Percentiles rank a stretch among this genome's conserved stretches.
These are phyloP conservation scores for Malacoraja senta DNA, from an alignment of 2,797 vertebrate species.

Conservation along the genomic window DNA sequence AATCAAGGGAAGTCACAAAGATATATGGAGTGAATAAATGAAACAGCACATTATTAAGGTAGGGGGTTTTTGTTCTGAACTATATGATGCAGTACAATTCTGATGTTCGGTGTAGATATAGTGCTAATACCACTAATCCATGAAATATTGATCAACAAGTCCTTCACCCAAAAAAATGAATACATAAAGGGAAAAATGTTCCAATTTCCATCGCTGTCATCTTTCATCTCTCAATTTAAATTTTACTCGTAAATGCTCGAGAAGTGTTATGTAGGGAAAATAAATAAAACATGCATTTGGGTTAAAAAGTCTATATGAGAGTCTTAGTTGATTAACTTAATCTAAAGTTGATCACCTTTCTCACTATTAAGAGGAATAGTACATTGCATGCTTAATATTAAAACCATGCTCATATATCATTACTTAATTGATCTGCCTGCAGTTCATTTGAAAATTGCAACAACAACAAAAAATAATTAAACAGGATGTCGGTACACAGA, in stretches of 20 bases:
- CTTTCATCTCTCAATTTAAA: background rate
- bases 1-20: background rate
- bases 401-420: background rate
- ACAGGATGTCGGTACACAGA: background rate
- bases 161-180: background rate
- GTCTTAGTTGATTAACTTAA: background rate
- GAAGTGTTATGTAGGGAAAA: background rate
- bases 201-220: constrained; percentile 20
- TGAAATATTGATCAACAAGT: background rate
- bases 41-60: background rate
- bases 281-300: background rate
- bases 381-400: background rate
- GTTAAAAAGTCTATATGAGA: background rate
- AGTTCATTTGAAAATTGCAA: background rate
- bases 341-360: background rate
- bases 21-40: background rate
- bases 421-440: background rate
- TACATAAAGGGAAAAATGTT: background rate
- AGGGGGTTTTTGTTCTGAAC: background rate
- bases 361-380: background rate
- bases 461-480: background rate
- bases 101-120: background rate
- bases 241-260: background rate
- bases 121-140: constrained; percentile 11
- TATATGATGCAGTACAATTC: background rate